A percentile compares a stretch with the other conserved stretches of the same genome.
Evolutionary conservation across 2,888 invertebrate genomes (phyloP).

Genomic region (Aradus depressus): DNA sequence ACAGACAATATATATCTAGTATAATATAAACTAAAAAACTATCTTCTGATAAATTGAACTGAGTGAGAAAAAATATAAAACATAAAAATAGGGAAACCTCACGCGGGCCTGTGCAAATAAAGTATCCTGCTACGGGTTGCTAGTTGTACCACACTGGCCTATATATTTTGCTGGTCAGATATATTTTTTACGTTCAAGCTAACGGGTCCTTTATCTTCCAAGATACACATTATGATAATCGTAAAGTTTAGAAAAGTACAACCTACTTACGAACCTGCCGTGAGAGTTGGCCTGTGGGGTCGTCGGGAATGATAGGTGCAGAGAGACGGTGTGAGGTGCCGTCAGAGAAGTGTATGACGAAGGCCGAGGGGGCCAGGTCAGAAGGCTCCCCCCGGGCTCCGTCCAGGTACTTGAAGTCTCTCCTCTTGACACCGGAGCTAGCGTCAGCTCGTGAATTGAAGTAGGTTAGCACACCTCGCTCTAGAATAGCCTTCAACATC

Average conservation of each 20-base stretch:
- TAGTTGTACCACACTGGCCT: not conserved
- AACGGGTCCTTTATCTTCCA: not conserved
- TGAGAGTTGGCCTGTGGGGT: slow-evolving; percentile 35
- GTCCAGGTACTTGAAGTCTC: slow-evolving; percentile 54
- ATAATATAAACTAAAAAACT: too few species aligned
- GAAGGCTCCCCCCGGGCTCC: slow-evolving; percentile 43
- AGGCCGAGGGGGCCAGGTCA: slow-evolving; percentile 40
- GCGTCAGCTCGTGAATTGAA: slow-evolving; percentile 51
- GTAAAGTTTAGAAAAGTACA: slow-evolving; percentile 2
- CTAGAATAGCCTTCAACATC: slow-evolving; percentile 46
- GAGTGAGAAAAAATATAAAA: too few species aligned
- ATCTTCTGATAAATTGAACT: too few species aligned
- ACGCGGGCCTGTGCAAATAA: too few species aligned
- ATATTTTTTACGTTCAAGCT: not conserved
- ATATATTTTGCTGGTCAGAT: not conserved
- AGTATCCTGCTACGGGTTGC: too few species aligned
- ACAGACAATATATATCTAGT: too few species aligned
- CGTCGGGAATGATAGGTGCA: slow-evolving; percentile 37
- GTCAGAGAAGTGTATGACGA: slow-evolving; percentile 45
- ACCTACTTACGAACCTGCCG: slow-evolving; percentile 40
- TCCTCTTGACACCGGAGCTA: slow-evolving; percentile 44
- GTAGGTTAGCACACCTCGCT: slow-evolving; percentile 54
- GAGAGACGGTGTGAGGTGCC: slow-evolving; percentile 47
- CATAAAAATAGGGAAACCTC: too few species aligned
- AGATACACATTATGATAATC: too few species aligned